Evolutionary conservation across 2,797 vertebrate genomes (phyloP).

Genomic region (Pangasius macronema): DNA sequence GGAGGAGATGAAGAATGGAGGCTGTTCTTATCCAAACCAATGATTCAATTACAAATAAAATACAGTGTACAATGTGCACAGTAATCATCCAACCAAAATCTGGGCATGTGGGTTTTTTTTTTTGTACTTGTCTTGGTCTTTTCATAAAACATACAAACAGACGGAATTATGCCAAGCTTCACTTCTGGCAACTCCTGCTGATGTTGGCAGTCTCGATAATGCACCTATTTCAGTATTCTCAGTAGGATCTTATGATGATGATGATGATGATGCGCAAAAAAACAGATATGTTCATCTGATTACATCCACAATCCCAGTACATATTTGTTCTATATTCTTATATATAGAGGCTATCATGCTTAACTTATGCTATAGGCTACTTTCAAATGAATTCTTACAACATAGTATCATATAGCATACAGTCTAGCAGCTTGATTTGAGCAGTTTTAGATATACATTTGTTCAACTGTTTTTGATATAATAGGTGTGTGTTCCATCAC

Average conservation of each 20-base stretch:
- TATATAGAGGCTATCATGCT: background rate
- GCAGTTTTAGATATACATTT: background rate
- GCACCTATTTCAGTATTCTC: conserved; percentile 7
- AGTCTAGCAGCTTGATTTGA: background rate
- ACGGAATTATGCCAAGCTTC: background rate
- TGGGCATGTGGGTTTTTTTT: background rate
- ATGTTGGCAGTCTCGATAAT: background rate
- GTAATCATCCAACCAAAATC: background rate
- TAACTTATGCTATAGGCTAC: background rate
- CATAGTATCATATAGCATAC: background rate
- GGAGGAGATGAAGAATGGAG: conserved; percentile 2
- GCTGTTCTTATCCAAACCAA: conserved; percentile 17
- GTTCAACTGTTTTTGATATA: background rate
- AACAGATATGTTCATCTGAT: background rate
- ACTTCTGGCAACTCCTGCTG: conserved; percentile 2
- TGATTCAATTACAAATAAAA: background rate
- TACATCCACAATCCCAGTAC: background rate
- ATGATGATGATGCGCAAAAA: background rate
- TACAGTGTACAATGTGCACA: background rate
- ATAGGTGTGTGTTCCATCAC: background rate
- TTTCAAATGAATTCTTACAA: background rate
- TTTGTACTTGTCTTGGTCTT: background rate
- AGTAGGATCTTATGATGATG: background rate
- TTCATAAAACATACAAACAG: background rate
- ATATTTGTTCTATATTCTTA: background rate